These are phyloP conservation scores for Malaclemys terrapin DNA, from an alignment of 2,113 vertebrate genomes.

Conservation along the genomic window DNA sequence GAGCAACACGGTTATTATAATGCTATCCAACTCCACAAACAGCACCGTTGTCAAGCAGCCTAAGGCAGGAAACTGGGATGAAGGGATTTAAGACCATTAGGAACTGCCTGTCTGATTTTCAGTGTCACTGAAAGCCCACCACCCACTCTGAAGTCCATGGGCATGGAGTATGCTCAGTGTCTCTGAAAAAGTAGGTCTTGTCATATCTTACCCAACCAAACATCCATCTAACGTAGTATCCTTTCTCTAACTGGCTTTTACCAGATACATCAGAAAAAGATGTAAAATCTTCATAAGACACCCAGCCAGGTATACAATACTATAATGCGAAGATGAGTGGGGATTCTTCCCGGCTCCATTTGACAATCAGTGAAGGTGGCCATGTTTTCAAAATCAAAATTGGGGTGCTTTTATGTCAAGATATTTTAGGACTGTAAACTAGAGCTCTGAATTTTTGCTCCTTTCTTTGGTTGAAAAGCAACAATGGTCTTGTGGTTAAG, in stretches of 20 bases:
- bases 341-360: not conserved
- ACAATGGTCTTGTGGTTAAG: not conserved
- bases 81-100: not conserved
- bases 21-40: rapidly evolving
- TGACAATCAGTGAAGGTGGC: rapidly evolving
- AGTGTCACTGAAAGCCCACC: not conserved
- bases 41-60: not conserved
- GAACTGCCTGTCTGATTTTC: not conserved
- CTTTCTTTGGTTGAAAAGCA: not conserved
- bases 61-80: not conserved
- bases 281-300: not conserved
- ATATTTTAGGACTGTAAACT: not conserved
- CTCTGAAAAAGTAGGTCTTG: not conserved
- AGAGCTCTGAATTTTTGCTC: not conserved
- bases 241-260: not conserved
- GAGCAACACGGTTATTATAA: not conserved
- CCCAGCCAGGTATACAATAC: not conserved
- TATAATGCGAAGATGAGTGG: not conserved
- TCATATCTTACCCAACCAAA: conserved; percentile 21
- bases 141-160: not conserved
- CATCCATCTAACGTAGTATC: conserved; percentile 27
- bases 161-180: not conserved
- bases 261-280: not conserved
- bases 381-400: not conserved
- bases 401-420: not conserved